A percentile compares a stretch with the other conserved stretches of the same genome.
Conservation (phyloP, 2,113 vertebrate species). For the Porphyrio hochstetteri region DNA sequence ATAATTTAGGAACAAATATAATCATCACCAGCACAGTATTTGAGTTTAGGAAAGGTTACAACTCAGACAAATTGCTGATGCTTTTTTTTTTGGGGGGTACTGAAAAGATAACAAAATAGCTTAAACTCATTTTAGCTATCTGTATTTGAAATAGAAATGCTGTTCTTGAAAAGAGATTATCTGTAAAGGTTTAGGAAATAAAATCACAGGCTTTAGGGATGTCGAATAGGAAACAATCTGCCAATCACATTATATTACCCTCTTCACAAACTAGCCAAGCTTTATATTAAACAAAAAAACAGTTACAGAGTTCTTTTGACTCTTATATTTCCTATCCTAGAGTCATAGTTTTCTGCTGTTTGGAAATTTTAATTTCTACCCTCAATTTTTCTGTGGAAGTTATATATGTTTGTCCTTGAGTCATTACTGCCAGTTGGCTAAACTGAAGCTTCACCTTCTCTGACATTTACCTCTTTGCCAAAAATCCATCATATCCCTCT, state of each 20-base stretch:
- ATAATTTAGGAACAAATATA: background rate
- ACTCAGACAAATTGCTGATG: background rate
- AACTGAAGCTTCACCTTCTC: background rate
- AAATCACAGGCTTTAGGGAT: background rate
- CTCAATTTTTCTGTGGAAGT: background rate
- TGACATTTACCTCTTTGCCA: background rate
- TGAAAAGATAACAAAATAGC: background rate
- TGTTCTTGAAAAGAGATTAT: background rate
- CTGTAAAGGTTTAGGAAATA: conserved; percentile 1
- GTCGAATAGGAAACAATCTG: background rate
- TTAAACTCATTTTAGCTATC: background rate
- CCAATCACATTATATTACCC: background rate
- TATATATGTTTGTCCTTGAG: background rate
- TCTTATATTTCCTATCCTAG: background rate
- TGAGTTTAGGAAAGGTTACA: background rate
- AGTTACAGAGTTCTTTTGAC: background rate
- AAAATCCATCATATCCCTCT: background rate
- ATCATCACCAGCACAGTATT: background rate
- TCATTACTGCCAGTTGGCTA: background rate
- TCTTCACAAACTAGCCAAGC: background rate
- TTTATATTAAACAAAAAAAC: background rate
- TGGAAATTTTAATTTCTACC: background rate
- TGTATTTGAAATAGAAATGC: background rate
- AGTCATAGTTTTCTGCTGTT: background rate
- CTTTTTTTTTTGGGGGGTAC: background rate